Evolutionary conservation across 2,113 vertebrate genomes (phyloP), one percentile per base, ranked within the genome.

Genomic region (Polypterus senegalus): DNA sequence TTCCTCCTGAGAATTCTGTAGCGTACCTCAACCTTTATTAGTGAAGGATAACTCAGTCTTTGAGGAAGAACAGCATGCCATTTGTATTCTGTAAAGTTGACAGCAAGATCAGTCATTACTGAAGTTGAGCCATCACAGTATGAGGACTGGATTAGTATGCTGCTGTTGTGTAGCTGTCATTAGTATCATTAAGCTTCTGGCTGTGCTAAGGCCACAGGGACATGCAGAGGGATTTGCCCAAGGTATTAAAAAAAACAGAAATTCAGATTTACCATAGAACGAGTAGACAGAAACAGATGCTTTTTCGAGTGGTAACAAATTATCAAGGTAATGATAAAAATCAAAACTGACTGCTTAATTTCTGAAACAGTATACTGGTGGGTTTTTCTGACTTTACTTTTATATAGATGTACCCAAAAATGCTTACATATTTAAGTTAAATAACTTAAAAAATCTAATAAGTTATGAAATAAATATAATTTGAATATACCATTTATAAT

Each of bases 91-190:
- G 64, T 59, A 66, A 53, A 61, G 67, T 66, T 81, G 81, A 91
- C 52, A 60, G 74, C 69, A 77, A 84, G 77, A 91, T 91, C 88
- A 84, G 89, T 91, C 86, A 88, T 80, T 79, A 76, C 73, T 80
- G 78, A 84, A 79, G 67, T 79, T 67, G 68, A 73, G 78, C 72
- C 59, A 79, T 79, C 76, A 76, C 66, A 80, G 70, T 64, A 68
- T 73, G 4, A 27, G 65, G 62, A 66, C 67, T 64, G 8, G 71
- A 75, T 82, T 81, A 76, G 65, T 65, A 77, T 76, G 76, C 60
- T 47, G 71, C 59, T 46, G 54, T 58, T 70, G 69, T 80, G 71
- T 72, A 65, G 60, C 69, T 77, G 70, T 77, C 76, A 65, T 75
- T 75, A 63, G 52, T 63, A 58, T 67, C 65, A 64, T 61, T 69